Conservation (phyloP, 1,140 invertebrate genomes). For the Alviniconcha marisindica region DNA sequence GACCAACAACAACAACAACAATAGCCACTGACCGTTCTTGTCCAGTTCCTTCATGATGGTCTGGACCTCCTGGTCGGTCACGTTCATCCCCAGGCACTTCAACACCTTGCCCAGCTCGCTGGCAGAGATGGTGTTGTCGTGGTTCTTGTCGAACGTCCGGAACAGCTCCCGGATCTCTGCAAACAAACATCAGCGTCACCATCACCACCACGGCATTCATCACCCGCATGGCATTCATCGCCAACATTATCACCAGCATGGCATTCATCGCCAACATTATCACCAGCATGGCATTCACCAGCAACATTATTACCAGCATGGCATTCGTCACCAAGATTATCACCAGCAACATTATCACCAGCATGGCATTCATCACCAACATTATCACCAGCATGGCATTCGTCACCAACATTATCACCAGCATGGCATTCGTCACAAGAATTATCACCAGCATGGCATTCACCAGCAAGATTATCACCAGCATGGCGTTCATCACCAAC, state of each 20-base stretch:
- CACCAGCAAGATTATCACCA: no score
- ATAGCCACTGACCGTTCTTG: conserved; percentile 94
- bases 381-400: no score
- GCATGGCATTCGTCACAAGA: no score
- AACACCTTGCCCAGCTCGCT: conserved; percentile 99
- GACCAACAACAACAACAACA: no score
- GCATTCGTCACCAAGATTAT: not conserved
- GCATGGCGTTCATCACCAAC: no score
- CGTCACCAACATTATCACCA: no score
- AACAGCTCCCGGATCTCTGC: conserved; percentile 71
- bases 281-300: not conserved
- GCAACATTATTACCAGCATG: not conserved
- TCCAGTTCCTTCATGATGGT: conserved; percentile 99
- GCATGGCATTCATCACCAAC: not conserved
- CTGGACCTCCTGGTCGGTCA: conserved; percentile 99
- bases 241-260: no score
- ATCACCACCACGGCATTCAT: not conserved
- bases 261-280: not conserved
- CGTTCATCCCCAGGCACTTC: conserved; percentile 99
- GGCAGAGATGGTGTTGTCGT: conserved; percentile 99
- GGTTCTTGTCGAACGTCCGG: conserved; percentile 80
- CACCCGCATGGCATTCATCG: no score
- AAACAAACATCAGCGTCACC: not conserved
- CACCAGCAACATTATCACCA: not conserved
- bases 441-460: no score